These are phyloP conservation scores for Xenops minutus DNA, from an alignment of 2,797 vertebrate genomes.

Conservation along the genomic window DNA sequence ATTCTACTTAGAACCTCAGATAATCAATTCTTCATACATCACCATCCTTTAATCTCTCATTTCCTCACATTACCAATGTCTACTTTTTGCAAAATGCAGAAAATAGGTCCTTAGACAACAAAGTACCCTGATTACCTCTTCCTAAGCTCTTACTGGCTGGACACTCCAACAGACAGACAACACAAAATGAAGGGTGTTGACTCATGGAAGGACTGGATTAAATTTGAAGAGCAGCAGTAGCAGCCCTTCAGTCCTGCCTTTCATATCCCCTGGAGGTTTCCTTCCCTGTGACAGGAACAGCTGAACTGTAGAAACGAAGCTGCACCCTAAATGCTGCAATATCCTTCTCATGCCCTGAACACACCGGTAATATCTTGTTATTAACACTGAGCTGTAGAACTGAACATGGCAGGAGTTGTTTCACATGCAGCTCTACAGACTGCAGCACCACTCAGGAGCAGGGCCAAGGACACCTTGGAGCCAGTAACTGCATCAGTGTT, in stretches of 20 bases:
- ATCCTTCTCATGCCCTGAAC: not conserved
- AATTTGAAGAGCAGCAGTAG: not conserved
- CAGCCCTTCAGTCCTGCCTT: not conserved
- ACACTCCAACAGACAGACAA: not conserved
- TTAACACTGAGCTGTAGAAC: not conserved
- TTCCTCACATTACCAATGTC: conserved; percentile 31
- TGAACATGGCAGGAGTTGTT: not conserved
- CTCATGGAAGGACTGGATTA: not conserved
- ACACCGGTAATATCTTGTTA: not conserved
- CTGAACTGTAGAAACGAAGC: not conserved
- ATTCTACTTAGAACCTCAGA: not conserved
- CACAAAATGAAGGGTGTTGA: not conserved
- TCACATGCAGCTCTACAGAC: not conserved
- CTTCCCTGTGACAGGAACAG: not conserved
- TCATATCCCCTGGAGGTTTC: not conserved
- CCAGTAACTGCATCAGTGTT: not conserved
- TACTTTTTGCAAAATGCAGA: conserved; percentile 24
- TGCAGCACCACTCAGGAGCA: not conserved
- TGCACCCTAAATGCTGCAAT: not conserved
- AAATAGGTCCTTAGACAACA: not conserved
- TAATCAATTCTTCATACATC: not conserved
- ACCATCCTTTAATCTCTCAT: not conserved
- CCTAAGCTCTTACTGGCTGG: conserved; percentile 7
- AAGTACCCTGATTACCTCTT: not conserved
- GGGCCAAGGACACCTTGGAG: not conserved